These are phyloP conservation scores for Zophobas atratus DNA, from an alignment of 1,140 invertebrate species.

Conservation along the genomic window DNA sequence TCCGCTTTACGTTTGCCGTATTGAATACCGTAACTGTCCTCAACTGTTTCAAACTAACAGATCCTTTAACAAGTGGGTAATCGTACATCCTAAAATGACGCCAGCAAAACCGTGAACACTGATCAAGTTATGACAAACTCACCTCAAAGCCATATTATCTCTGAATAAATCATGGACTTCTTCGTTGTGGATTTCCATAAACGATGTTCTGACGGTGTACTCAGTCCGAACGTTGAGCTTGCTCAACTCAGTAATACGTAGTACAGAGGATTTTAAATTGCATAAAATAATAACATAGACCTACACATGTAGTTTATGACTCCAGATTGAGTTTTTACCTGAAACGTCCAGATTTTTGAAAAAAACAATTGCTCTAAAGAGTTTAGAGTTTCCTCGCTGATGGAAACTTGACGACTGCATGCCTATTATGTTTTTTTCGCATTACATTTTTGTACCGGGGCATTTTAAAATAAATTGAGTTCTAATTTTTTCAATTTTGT, in stretches of 20 bases:
- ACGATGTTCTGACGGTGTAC: slow-evolving; percentile 92
- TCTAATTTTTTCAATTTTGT: too few species aligned
- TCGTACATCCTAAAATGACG: slow-evolving; percentile 56
- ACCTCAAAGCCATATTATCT: slow-evolving; percentile 73
- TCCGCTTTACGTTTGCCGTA: slow-evolving; percentile 84
- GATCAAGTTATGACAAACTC: slow-evolving; percentile 82
- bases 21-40: slow-evolving; percentile 89
- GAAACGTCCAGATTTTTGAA: too few species aligned
- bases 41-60: slow-evolving; percentile 88
- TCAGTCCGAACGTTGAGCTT: slow-evolving; percentile 63
- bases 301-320: too few species aligned
- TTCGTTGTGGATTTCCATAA: slow-evolving; percentile 96
- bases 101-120: not conserved
- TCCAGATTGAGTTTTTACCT: too few species aligned
- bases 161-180: slow-evolving; percentile 92
- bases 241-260: not conserved
- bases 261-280: too few species aligned
- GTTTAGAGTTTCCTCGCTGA: too few species aligned
- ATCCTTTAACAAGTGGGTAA: slow-evolving; percentile 70
- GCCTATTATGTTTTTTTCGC: too few species aligned
- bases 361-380: too few species aligned
- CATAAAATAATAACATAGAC: too few species aligned
- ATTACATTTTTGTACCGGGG: too few species aligned
- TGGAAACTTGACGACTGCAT: too few species aligned
- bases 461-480: too few species aligned